A percentile compares a stretch with the other conserved stretches of the same genome.
phyloP scores from a whole-genome alignment of 1,140 invertebrate species.

The Heliconius hermathena region DNA sequence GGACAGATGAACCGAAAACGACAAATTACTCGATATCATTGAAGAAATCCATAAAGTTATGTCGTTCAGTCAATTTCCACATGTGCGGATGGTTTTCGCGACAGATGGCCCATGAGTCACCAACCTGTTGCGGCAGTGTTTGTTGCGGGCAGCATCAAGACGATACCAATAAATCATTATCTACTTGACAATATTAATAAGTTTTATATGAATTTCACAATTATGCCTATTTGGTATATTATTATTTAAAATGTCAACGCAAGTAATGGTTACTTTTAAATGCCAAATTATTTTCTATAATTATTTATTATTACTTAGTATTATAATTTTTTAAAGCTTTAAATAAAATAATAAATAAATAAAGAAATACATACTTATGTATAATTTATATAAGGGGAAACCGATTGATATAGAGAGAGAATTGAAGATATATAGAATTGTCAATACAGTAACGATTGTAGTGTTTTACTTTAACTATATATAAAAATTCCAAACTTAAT shows the following conservation, averaged over 20 bases:
- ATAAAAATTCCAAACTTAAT: no score
- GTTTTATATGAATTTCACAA: constrained; percentile 43
- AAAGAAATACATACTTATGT: no score
- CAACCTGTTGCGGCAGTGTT: constrained; percentile 64
- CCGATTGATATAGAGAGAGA: no score
- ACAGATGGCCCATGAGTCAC: constrained; percentile 76
- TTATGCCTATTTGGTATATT: constrained; percentile 9
- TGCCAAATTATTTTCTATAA: no score
- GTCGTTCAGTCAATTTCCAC: constrained; percentile 67
- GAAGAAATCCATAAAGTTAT: constrained; percentile 57
- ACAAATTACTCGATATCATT: constrained; percentile 50
- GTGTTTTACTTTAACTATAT: no score
- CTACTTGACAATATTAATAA: constrained; percentile 42
- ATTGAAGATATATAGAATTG: no score
- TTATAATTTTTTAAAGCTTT: no score
- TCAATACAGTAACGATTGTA: neutral
- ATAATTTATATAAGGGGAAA: no score
- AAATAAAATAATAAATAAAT: no score
- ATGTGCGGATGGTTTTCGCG: constrained; percentile 72
- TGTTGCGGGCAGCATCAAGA: constrained; percentile 33
- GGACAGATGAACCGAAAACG: constrained; percentile 53
- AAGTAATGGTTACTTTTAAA: neutral
- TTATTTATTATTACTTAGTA: no score
- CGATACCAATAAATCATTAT: constrained; percentile 57
- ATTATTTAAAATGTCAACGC: constrained; percentile 1